Conservation (phyloP, 1,140 invertebrate genomes). For the Anastrepha obliqua region DNA sequence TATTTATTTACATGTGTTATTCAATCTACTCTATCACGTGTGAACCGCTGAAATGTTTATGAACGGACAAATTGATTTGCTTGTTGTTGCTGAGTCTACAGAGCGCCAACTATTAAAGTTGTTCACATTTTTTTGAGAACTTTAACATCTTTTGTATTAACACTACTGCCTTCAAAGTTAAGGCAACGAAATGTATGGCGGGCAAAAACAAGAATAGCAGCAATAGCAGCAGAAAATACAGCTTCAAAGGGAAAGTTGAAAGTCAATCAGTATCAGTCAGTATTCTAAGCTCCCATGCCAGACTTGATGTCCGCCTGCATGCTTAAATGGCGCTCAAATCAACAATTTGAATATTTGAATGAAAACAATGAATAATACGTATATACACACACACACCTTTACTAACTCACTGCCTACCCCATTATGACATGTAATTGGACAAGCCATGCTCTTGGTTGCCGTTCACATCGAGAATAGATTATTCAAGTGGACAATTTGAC, state of each 20-base stretch:
- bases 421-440: conserved; percentile 44
- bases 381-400: not conserved
- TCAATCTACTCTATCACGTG: not conserved
- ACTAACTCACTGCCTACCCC: not conserved
- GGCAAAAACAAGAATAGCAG: not conserved
- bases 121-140: not conserved
- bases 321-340: conserved; percentile 40
- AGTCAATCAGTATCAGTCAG: conserved; percentile 39
- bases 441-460: conserved; percentile 24
- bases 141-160: not conserved
- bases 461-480: conserved; percentile 36
- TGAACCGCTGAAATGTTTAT: not conserved
- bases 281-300: not conserved
- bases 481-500: conserved; percentile 54
- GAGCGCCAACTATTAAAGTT: not conserved
- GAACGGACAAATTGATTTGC: not conserved
- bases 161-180: not conserved
- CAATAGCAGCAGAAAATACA: not conserved
- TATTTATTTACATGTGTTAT: conserved; percentile 26
- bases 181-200: not conserved
- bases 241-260: not conserved
- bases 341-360: not conserved
- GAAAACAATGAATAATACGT: not conserved
- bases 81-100: not conserved
- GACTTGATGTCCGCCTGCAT: conserved; percentile 29